phyloP scores from a whole-genome alignment of 2,113 vertebrate genomes.

The Brachirus orientalis region DNA sequence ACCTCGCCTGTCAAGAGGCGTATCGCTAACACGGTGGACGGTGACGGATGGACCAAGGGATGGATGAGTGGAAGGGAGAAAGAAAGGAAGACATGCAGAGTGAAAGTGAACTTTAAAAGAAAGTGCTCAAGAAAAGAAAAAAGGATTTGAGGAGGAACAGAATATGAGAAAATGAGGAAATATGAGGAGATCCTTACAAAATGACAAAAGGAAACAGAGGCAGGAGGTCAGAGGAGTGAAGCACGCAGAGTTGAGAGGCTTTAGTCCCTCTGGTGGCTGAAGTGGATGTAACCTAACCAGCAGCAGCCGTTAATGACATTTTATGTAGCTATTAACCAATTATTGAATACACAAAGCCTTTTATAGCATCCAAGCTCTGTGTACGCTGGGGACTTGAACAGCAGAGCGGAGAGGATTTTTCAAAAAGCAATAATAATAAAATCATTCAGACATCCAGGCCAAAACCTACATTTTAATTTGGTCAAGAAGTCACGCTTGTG shows the following conservation, averaged over 20 bases:
- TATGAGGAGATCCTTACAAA: constrained; percentile 19
- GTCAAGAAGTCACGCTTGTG: constrained; percentile 86
- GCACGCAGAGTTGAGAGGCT: constrained; percentile 39
- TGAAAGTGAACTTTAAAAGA: background rate
- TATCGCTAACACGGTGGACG: constrained; percentile 47
- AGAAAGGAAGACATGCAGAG: background rate
- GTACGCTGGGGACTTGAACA: constrained; percentile 75
- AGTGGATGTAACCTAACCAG: constrained; percentile 71
- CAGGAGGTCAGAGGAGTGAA: constrained; percentile 28
- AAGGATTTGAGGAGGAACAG: constrained; percentile 2
- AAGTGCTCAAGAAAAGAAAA: background rate
- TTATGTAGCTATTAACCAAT: constrained; percentile 82
- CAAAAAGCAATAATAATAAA: constrained; percentile 69
- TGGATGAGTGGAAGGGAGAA: constrained; percentile 12
- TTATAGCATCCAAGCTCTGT: constrained; percentile 82
- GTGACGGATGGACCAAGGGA: constrained; percentile 41
- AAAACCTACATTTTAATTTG: constrained; percentile 95
- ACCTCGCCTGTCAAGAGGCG: constrained; percentile 42
- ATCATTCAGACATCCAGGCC: constrained; percentile 79
- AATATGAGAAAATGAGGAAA: constrained; percentile 13
- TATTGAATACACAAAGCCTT: constrained; percentile 89
- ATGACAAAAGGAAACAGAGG: constrained; percentile 30
- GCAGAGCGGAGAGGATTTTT: constrained; percentile 72
- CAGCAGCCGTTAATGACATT: constrained; percentile 83
- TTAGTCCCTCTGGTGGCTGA: constrained; percentile 49